These are phyloP conservation scores for Drosophila multiciliata DNA, from an alignment of 2,888 invertebrate genomes.

Conservation along the genomic window DNA sequence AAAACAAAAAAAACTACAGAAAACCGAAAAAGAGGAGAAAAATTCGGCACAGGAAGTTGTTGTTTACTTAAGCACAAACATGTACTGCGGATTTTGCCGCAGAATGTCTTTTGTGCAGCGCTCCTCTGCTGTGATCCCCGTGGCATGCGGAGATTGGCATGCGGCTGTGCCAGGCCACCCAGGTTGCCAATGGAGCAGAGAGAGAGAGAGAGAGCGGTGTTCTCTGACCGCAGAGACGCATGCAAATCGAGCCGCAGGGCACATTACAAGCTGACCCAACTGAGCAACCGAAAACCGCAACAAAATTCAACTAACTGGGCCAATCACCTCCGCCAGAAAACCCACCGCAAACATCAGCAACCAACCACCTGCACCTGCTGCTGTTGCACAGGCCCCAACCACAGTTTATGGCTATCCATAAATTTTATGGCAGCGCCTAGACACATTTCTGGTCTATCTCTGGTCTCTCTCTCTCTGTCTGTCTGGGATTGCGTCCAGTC, in stretches of 20 bases:
- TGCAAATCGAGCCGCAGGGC: slow-evolving; percentile 68
- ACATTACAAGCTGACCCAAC: slow-evolving; percentile 75
- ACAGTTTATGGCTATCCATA: slow-evolving; percentile 71
- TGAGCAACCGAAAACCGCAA: slow-evolving; percentile 62
- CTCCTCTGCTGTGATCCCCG: slow-evolving; percentile 15
- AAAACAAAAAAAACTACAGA: background rate
- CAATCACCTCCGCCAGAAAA: slow-evolving; percentile 21
- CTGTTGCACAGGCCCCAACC: slow-evolving; percentile 38
- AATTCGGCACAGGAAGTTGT: slow-evolving; percentile 76
- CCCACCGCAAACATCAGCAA: slow-evolving; percentile 25
- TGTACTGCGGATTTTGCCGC: slow-evolving; percentile 14
- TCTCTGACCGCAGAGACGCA: slow-evolving; percentile 29
- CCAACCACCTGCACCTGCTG: slow-evolving; percentile 31
- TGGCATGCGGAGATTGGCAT: slow-evolving; percentile 13
- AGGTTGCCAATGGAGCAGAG: slow-evolving; percentile 23
- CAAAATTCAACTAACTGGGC: slow-evolving; percentile 63
- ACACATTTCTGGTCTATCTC: slow-evolving; percentile 39
- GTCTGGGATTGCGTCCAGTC: slow-evolving; percentile 33
- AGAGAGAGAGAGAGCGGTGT: background rate
- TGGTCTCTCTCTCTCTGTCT: background rate
- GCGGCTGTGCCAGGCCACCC: slow-evolving; percentile 43
- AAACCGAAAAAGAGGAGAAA: background rate
- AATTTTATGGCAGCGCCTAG: slow-evolving; percentile 78
- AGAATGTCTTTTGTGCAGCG: slow-evolving; percentile 51
- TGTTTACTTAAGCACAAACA: slow-evolving; percentile 68